Conservation (phyloP, 2,888 invertebrate species). For the Melieria crassipennis region DNA sequence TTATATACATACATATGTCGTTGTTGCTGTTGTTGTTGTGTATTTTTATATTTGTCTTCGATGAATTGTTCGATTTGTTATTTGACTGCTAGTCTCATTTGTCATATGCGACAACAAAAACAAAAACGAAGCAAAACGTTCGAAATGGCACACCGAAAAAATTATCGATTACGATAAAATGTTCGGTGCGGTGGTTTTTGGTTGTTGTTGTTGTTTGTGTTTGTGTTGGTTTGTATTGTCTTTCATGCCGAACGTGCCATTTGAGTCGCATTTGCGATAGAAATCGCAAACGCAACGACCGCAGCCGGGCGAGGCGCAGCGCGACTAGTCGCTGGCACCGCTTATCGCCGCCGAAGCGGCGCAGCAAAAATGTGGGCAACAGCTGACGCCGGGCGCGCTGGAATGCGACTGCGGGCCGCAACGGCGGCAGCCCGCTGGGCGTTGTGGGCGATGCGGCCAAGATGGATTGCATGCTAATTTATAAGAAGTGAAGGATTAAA, state of each 20-base stretch:
- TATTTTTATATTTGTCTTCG: slow-evolving; percentile 7
- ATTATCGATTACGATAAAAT: slow-evolving; percentile 29
- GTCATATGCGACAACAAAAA: too few species aligned
- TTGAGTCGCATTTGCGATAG: slow-evolving; percentile 14
- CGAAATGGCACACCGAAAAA: slow-evolving; percentile 28
- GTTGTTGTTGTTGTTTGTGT: slow-evolving; percentile 23
- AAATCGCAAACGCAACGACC: slow-evolving; percentile 9
- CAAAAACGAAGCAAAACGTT: slow-evolving; percentile 6
- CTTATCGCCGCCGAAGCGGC: too few species aligned
- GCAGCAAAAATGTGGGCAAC: too few species aligned
- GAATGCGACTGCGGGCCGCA: too few species aligned
- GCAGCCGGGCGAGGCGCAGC: too few species aligned
- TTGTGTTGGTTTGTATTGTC: slow-evolving; percentile 31
- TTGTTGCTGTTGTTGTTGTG: too few species aligned
- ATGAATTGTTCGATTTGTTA: slow-evolving; percentile 1
- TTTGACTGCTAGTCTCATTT: slow-evolving; percentile 11
- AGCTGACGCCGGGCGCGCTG: too few species aligned
- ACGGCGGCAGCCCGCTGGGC: too few species aligned
- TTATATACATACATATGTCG: slow-evolving; percentile 22
- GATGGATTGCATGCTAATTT: too few species aligned
- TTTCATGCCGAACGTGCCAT: slow-evolving; percentile 15
- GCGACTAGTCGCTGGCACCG: too few species aligned
- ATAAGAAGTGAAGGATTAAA: too few species aligned
- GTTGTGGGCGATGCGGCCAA: too few species aligned
- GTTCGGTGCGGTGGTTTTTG: slow-evolving; percentile 3